A percentile compares a stretch with the other conserved stretches of the same genome.
These are phyloP conservation scores for Leptobrachium ailaonicum DNA, from an alignment of 2,113 vertebrate species.

Conservation along the genomic window DNA sequence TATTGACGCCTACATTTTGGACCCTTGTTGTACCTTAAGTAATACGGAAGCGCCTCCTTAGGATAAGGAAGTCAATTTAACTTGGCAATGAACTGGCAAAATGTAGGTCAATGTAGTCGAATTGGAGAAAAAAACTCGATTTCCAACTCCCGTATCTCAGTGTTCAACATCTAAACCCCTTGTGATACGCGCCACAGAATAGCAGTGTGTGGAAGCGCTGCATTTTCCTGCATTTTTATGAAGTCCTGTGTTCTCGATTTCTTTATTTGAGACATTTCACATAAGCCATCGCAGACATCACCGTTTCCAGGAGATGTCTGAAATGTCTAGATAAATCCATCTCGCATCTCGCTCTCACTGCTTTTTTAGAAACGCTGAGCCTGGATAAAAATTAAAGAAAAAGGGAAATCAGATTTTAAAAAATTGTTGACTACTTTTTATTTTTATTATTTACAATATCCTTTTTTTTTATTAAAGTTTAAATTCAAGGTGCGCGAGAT, in stretches of 20 bases:
- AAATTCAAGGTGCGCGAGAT: conserved; percentile 21
- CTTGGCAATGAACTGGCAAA: too few relatives aligned
- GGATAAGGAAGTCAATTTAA: too few relatives aligned
- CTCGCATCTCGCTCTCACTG: neutral
- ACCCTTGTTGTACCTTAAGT: too few relatives aligned
- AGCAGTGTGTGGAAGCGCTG: too few relatives aligned
- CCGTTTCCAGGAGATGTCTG: neutral
- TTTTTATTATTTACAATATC: conserved; percentile 1
- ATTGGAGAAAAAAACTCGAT: too few relatives aligned
- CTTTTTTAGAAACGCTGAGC: conserved; percentile 8
- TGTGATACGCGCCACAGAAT: too few relatives aligned
- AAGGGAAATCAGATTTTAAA: conserved; percentile 21
- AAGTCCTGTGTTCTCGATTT: neutral
- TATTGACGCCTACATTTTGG: too few relatives aligned
- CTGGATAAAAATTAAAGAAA: neutral
- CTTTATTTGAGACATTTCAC: neutral
- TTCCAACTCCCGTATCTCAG: too few relatives aligned
- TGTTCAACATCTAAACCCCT: too few relatives aligned
- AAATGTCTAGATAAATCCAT: neutral
- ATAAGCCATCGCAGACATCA: neutral
- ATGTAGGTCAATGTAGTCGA: too few relatives aligned
- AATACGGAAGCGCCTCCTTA: too few relatives aligned
- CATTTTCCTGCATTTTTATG: neutral
- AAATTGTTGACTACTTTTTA: neutral
- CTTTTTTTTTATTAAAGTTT: conserved; percentile 14